Conservation (phyloP, 2,113 vertebrate genomes). For the Suncus etruscus region DNA sequence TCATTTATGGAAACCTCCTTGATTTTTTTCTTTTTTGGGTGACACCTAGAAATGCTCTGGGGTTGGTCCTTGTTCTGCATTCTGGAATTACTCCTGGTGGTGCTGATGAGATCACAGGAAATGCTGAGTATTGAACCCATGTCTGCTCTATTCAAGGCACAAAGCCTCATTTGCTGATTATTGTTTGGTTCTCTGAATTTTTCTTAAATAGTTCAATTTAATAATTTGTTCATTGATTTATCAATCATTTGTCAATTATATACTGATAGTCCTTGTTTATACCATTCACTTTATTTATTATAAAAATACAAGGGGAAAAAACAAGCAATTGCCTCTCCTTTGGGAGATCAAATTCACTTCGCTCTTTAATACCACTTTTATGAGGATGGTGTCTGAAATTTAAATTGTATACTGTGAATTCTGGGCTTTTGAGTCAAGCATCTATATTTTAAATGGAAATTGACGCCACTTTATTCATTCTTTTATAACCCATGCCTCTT, state of each 20-base stretch:
- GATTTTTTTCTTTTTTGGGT: too few species aligned
- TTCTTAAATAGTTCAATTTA: not conserved
- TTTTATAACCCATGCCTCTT: not conserved
- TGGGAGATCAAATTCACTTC: not conserved
- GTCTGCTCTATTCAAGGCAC: too few species aligned
- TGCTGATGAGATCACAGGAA: too few species aligned
- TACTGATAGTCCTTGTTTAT: conserved; percentile 8
- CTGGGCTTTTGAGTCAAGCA: not conserved
- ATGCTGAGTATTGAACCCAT: too few species aligned
- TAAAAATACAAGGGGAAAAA: not conserved
- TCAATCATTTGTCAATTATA: not conserved
- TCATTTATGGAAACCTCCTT: not conserved
- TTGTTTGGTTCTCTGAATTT: not conserved
- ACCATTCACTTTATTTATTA: conserved; percentile 19
- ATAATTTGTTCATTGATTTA: not conserved
- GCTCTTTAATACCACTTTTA: not conserved
- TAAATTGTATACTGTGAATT: not conserved
- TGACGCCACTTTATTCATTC: not conserved
- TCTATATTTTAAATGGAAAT: not conserved
- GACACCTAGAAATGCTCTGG: too few species aligned
- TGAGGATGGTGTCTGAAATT: not conserved
- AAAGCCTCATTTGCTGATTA: too few species aligned
- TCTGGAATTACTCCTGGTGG: too few species aligned
- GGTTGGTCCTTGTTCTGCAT: too few species aligned
- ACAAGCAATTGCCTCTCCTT: too few species aligned